phyloP scores from a whole-genome alignment of 2,113 vertebrate species.

The Phasianus colchicus region DNA sequence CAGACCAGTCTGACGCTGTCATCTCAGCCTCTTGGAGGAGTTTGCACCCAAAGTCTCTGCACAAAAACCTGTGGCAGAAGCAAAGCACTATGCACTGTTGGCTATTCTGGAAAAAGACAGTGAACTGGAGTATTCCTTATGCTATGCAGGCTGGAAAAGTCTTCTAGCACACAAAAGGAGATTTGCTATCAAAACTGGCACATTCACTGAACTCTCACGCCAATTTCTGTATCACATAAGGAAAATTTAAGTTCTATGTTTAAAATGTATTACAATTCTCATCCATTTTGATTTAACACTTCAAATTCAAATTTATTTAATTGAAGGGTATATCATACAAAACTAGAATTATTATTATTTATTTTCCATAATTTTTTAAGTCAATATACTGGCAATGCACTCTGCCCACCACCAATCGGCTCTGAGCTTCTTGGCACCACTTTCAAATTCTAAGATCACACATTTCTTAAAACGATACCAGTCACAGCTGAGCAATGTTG shows the following conservation, averaged over 20 bases:
- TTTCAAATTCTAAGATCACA: neutral
- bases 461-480: neutral
- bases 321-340: neutral
- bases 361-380: neutral
- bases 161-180: neutral
- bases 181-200: accelerated
- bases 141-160: neutral
- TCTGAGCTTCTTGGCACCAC: neutral
- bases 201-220: neutral
- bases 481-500: neutral
- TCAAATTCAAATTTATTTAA: neutral
- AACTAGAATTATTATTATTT: neutral
- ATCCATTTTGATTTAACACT: neutral
- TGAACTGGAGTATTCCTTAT: neutral
- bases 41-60: neutral
- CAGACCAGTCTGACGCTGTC: neutral
- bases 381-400: accelerated
- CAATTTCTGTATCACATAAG: neutral
- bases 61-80: neutral
- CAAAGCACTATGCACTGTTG: neutral
- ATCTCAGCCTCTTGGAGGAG: neutral
- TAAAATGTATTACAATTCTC: neutral
- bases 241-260: neutral
- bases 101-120: neutral
- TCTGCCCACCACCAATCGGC: neutral